These are phyloP conservation scores for Sus cebifrons DNA, from an alignment of 2,797 vertebrate genomes.

Conservation along the genomic window DNA sequence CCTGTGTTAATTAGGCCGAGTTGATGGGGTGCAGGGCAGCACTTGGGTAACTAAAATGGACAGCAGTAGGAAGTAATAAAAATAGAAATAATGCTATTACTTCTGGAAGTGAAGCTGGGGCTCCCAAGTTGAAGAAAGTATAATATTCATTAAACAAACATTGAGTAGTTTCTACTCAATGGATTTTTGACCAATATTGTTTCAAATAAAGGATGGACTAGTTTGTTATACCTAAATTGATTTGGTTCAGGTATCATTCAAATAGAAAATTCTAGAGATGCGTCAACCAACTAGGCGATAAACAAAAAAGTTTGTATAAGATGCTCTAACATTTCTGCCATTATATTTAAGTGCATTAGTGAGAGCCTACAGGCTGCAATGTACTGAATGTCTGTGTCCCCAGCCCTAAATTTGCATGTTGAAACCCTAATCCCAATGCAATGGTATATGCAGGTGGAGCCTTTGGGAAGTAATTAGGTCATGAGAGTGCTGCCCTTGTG, in stretches of 20 bases:
- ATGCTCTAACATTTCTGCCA: neutral
- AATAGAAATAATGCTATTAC: neutral
- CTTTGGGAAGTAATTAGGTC: neutral
- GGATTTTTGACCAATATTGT: neutral
- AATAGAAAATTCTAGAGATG: constrained; percentile 53
- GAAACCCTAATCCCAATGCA: neutral
- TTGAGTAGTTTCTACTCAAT: neutral
- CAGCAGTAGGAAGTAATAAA: neutral
- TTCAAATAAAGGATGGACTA: neutral
- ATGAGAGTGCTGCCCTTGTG: neutral
- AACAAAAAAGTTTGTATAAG: neutral
- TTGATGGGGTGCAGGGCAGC: neutral
- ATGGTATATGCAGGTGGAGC: neutral
- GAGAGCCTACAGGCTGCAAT: neutral
- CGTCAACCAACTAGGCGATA: neutral
- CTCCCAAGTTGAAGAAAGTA: neutral
- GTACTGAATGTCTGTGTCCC: neutral
- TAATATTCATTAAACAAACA: neutral
- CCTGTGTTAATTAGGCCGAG: neutral
- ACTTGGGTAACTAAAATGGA: neutral
- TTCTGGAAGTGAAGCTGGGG: neutral
- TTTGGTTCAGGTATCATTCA: constrained; percentile 24
- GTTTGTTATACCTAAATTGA: neutral
- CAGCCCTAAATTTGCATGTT: neutral
- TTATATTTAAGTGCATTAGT: neutral